A percentile compares a stretch with the other conserved stretches of the same genome.
These are phyloP conservation scores for Proteles cristata DNA, from an alignment of 2,113 vertebrate genomes.

Conservation along the genomic window DNA sequence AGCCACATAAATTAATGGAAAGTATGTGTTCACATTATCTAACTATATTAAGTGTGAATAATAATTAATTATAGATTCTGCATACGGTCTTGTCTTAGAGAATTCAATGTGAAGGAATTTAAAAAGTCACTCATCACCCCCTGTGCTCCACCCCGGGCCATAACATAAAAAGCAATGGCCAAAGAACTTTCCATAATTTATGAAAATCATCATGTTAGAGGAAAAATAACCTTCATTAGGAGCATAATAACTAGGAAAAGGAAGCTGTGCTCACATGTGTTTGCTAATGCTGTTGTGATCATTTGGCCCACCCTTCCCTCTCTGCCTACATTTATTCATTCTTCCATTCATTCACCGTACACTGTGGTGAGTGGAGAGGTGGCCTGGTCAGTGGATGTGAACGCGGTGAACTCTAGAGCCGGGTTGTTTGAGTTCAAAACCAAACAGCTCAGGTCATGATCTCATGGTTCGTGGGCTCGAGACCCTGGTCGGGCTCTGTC, in stretches of 20 bases:
- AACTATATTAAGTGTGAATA: constrained; percentile 83
- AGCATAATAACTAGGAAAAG: constrained; percentile 15
- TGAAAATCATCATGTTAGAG: constrained; percentile 70
- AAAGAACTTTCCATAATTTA: constrained; percentile 76
- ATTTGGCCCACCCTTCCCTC: neutral
- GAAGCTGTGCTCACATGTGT: neutral
- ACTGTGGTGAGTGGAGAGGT: neutral
- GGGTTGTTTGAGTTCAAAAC: neutral
- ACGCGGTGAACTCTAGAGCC: neutral
- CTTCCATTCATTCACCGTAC: neutral
- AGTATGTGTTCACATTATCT: constrained; percentile 80
- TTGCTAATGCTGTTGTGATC: neutral
- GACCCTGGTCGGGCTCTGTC: too few relatives aligned
- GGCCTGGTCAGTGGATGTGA: rapidly evolving
- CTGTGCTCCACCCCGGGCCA: constrained; percentile 64
- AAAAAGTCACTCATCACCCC: constrained; percentile 66
- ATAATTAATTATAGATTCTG: constrained; percentile 80
- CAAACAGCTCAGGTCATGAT: neutral
- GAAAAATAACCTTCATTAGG: constrained; percentile 57
- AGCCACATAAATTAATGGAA: constrained; percentile 79
- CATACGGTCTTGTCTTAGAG: constrained; percentile 56
- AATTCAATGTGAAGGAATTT: constrained; percentile 67
- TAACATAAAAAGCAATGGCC: constrained; percentile 68
- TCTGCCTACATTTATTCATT: neutral
- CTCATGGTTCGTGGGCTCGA: too few relatives aligned